A percentile compares a stretch with the other conserved stretches of the same genome.
These are phyloP conservation scores for Esox niger DNA, from an alignment of 2,113 vertebrate genomes.

Conservation along the genomic window DNA sequence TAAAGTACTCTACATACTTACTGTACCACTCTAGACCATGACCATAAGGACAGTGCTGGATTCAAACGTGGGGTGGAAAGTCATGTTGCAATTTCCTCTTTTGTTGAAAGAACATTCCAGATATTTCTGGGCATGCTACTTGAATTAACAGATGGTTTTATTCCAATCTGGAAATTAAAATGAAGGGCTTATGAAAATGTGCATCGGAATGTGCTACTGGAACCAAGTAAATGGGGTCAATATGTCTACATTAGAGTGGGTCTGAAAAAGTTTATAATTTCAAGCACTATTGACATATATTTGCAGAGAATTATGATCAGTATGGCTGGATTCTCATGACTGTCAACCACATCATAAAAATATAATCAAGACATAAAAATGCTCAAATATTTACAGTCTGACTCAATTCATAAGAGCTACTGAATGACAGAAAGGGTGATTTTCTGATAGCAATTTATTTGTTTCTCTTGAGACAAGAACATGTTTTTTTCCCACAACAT, in stretches of 20 bases:
- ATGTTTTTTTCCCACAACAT: too few relatives aligned
- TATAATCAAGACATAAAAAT: slow-evolving; percentile 26
- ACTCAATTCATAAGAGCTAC: slow-evolving; percentile 22
- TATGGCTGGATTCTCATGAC: slow-evolving; percentile 9
- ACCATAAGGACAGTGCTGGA: slow-evolving; percentile 19
- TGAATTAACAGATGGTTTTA: slow-evolving; percentile 18
- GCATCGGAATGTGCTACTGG: slow-evolving; percentile 24
- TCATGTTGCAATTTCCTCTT: slow-evolving; percentile 1
- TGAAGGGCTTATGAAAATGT: slow-evolving; percentile 16
- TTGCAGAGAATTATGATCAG: neutral
- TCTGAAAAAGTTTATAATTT: neutral
- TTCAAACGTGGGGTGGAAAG: slow-evolving; percentile 1
- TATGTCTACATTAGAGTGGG: slow-evolving; percentile 9
- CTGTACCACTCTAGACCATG: slow-evolving; percentile 4
- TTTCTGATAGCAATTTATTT: too few relatives aligned
- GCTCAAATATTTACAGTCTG: slow-evolving; percentile 55
- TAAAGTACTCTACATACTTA: slow-evolving; percentile 9
- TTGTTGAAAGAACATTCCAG: slow-evolving; percentile 21
- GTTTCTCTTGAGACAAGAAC: too few relatives aligned
- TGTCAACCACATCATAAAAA: slow-evolving; percentile 16
- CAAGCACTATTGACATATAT: slow-evolving; percentile 33
- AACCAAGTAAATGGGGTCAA: neutral
- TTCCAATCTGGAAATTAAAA: slow-evolving; percentile 28
- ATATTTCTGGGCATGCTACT: slow-evolving; percentile 19
- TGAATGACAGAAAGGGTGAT: too few relatives aligned